A percentile compares a stretch with the other conserved stretches of the same genome.
Conservation (phyloP, 2,113 vertebrate genomes). For the Chaetops frenatus region DNA sequence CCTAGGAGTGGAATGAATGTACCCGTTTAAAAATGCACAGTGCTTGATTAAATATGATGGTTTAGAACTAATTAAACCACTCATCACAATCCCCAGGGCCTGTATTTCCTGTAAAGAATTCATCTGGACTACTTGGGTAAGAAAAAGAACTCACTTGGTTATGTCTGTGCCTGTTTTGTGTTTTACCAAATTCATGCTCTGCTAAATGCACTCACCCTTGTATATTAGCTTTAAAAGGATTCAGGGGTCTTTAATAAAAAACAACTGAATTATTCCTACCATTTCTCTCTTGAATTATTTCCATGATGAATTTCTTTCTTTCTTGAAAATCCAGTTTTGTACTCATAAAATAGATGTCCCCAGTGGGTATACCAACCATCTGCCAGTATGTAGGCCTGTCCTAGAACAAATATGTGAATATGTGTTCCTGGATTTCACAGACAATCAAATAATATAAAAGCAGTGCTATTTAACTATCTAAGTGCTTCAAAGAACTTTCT, state of each 20-base stretch:
- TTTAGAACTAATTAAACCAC: slow-evolving; percentile 49
- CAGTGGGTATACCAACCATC: neutral
- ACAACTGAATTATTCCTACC: neutral
- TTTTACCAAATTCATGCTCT: neutral
- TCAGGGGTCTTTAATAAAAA: slow-evolving; percentile 41
- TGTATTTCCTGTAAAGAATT: neutral
- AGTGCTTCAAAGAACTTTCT: neutral
- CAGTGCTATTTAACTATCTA: neutral
- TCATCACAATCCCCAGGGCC: neutral
- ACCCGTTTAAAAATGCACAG: neutral
- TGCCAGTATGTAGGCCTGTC: neutral
- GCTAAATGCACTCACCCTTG: neutral
- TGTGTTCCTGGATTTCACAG: neutral
- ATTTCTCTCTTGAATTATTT: slow-evolving; percentile 14
- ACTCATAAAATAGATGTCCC: neutral
- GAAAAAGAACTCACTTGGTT: neutral
- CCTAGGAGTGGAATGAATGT: neutral
- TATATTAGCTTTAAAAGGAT: neutral
- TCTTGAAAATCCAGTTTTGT: neutral
- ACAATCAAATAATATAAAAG: neutral
- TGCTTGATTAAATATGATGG: slow-evolving; percentile 31
- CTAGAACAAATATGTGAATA: neutral
- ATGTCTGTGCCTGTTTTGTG: neutral
- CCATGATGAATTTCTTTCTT: neutral
- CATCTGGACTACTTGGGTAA: neutral